These are phyloP conservation scores for Tenthredo notha DNA, from an alignment of 2,888 invertebrate genomes.

Conservation along the genomic window DNA sequence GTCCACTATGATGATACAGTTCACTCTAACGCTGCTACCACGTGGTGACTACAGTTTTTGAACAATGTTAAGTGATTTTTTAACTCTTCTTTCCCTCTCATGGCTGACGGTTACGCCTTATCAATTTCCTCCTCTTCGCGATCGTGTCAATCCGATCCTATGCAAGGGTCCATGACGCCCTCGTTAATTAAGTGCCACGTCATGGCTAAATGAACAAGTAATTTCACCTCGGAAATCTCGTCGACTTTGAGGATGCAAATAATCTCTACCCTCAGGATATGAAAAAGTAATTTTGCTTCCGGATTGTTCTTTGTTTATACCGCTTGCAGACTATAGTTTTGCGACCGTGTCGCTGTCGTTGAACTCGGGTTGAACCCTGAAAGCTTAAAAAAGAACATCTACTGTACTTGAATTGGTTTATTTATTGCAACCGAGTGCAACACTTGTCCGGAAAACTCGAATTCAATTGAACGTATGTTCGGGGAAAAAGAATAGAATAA, in stretches of 20 bases:
- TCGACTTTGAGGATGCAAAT: not conserved
- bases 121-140: not conserved
- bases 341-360: not conserved
- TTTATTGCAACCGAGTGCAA: not conserved
- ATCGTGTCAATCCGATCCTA: constrained; percentile 32
- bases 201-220: not conserved
- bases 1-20: constrained; percentile 40
- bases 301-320: not conserved
- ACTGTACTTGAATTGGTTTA: not conserved
- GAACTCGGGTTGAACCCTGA: constrained; percentile 35
- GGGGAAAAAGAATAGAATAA: not conserved
- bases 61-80: constrained; percentile 1
- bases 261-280: not conserved
- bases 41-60: constrained; percentile 5
- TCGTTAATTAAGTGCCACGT: constrained; percentile 21
- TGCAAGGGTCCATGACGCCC: constrained; percentile 27
- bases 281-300: not conserved
- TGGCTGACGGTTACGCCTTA: constrained; percentile 29
- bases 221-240: not conserved
- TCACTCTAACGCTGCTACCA: constrained; percentile 32
- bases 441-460: not conserved
- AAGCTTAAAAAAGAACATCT: not conserved
- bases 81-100: constrained; percentile 16
- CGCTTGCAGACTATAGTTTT: not conserved
- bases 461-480: not conserved